Evolutionary conservation across 2,888 invertebrate genomes (phyloP), one percentile per base, ranked within the genome.

Genomic region (Serrognathus titanus): DNA sequence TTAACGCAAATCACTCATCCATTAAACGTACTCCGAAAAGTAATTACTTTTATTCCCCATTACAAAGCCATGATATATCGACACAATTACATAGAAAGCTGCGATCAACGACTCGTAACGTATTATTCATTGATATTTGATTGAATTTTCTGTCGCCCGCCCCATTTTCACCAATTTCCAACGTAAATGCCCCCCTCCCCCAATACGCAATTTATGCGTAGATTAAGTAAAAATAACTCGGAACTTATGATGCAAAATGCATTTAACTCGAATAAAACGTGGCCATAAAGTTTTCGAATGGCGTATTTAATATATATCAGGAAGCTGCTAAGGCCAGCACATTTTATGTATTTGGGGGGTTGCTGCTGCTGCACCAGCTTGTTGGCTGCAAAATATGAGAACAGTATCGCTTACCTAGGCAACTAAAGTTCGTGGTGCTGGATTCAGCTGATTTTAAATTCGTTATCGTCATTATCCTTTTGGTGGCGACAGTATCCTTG

Each of bases 101-200:
- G 63, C 63, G 69, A 71, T 70, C 72, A 71, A 71, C 71, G 71
- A 68, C 64, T 66, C 71, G 71, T 69, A 69, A 69, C 73, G 67
- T 65, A 68, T 67, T 67, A 64, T 65, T 63, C 61, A 65, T 63
- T 62, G 65, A 63, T 63, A 66, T 68, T 66, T 65, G 67, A 68
- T 69, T 68, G 64, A 66, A 67, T 69, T 67, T 61, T 55, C 51
- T 39, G 35, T 60, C 62, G 48, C 48, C 49, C 37, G 49, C 58
- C 39, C n/a, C 51, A 41, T 54, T 50, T 53, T 55, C 50, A 38
- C 48, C 16, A 38, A 48, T 48, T 53, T 53, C n/a, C 39, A 53
- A 48, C 49, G 24, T 49, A 49, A 16, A 16, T 48, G 24, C 7
- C 4, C 7, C 24, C 24, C 24, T 3, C n/a, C n/a, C n/a, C n/a